A percentile compares a stretch with the other conserved stretches of the same genome.
Evolutionary conservation across 2,113 vertebrate species (phyloP).

Genomic region (Camelus bactrianus): DNA sequence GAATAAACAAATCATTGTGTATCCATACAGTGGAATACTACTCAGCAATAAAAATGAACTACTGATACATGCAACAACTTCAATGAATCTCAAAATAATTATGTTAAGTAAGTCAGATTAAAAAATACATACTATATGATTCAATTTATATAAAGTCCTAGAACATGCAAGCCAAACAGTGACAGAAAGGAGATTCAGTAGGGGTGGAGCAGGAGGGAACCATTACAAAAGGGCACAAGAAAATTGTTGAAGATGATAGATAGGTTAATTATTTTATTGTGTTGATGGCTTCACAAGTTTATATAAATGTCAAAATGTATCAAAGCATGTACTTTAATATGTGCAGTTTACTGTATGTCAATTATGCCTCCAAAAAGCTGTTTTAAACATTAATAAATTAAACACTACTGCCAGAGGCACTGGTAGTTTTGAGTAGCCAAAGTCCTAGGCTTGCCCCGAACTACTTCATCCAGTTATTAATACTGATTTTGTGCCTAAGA

Average conservation of each 20-base stretch:
- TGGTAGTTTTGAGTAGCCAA: constrained; percentile 51
- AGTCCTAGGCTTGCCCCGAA: constrained; percentile 58
- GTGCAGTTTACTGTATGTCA: neutral
- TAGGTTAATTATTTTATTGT: constrained; percentile 46
- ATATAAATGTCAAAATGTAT: constrained; percentile 48
- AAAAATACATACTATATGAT: constrained; percentile 32
- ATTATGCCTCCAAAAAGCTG: constrained; percentile 3
- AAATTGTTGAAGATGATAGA: neutral
- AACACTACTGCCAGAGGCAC: constrained; percentile 10
- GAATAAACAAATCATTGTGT: constrained; percentile 24
- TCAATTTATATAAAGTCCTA: constrained; percentile 46
- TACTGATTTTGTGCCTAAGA: constrained; percentile 33
- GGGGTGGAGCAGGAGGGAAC: neutral
- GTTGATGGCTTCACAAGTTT: neutral
- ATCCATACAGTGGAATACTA: constrained; percentile 42
- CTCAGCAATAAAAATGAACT: constrained; percentile 52
- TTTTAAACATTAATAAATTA: constrained; percentile 48
- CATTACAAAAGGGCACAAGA: constrained; percentile 43
- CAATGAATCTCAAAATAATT: constrained; percentile 56
- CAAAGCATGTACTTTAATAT: constrained; percentile 6
- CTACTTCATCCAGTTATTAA: constrained; percentile 60
- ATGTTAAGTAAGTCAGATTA: constrained; percentile 31
- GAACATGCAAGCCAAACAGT: constrained; percentile 58
- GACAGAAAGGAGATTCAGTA: constrained; percentile 30
- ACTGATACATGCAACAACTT: constrained; percentile 18